Evolutionary conservation across 2,797 vertebrate genomes (phyloP).

Genomic region (Gallinago nigripennis): DNA sequence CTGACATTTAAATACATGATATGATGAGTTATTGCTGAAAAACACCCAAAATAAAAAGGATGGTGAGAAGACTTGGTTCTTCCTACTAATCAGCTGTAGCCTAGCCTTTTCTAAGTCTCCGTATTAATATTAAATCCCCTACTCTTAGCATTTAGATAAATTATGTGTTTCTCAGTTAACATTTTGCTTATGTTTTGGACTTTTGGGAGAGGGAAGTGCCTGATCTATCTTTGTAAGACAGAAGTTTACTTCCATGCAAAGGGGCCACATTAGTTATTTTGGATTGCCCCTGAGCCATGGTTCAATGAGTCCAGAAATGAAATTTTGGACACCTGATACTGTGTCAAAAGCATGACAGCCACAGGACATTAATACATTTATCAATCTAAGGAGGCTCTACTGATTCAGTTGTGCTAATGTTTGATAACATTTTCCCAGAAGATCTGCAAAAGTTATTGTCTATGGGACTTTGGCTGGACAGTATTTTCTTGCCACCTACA

Average conservation of each 20-base stretch:
- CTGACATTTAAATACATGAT: not conserved
- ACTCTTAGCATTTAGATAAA: not conserved
- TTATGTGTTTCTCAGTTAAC: not conserved
- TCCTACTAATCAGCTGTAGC: conserved; percentile 12
- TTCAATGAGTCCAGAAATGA: not conserved
- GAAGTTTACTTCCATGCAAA: not conserved
- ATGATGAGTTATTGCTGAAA: conserved; percentile 38
- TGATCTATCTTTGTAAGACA: not conserved
- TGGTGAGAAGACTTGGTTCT: not conserved
- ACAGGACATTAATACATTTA: not conserved
- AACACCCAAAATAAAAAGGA: not conserved
- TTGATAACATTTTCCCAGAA: not conserved
- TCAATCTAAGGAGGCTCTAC: not conserved
- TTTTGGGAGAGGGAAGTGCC: not conserved
- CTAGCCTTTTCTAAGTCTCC: not conserved
- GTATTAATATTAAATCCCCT: not conserved
- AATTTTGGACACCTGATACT: not conserved
- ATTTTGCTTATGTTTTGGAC: not conserved
- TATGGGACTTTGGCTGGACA: not conserved
- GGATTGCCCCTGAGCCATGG: not conserved
- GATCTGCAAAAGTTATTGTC: not conserved
- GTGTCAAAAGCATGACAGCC: not conserved
- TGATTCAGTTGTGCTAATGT: not conserved
- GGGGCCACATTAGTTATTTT: not conserved
- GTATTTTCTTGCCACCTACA: not conserved